These are phyloP conservation scores for Simalia tracyae DNA, from an alignment of 2,797 vertebrate genomes.

Conservation along the genomic window DNA sequence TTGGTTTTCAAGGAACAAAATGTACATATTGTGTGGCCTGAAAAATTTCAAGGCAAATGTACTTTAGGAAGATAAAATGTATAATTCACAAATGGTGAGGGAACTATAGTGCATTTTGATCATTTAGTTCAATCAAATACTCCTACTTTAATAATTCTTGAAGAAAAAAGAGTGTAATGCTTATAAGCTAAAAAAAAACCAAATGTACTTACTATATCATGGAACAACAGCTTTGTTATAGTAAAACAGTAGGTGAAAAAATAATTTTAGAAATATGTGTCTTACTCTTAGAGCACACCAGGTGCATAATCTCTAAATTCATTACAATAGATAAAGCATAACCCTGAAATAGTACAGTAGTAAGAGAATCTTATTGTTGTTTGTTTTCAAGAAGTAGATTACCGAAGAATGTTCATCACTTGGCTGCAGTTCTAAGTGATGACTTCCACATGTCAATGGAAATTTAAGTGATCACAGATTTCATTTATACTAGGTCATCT, in stretches of 20 bases:
- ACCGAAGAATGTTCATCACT: neutral
- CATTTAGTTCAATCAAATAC: slow-evolving; percentile 14
- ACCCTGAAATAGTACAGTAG: slow-evolving; percentile 43
- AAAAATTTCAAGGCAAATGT: neutral
- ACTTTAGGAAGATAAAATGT: slow-evolving; percentile 28
- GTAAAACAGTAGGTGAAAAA: slow-evolving; percentile 52
- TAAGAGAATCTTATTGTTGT: slow-evolving; percentile 18
- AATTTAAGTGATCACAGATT: neutral
- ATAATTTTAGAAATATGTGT: slow-evolving; percentile 66
- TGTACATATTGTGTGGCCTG: neutral
- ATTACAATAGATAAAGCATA: slow-evolving; percentile 58
- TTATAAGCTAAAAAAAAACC: slow-evolving; percentile 37
- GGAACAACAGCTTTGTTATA: slow-evolving; percentile 43
- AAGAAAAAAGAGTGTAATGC: slow-evolving; percentile 16
- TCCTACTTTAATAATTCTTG: slow-evolving; percentile 6
- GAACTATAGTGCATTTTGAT: neutral
- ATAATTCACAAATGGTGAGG: neutral
- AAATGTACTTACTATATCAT: slow-evolving; percentile 46
- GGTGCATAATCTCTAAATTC: slow-evolving; percentile 74
- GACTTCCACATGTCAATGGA: neutral
- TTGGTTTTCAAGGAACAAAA: neutral
- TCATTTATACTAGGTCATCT: neutral
- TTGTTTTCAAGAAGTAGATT: neutral
- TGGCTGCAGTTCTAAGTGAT: neutral
- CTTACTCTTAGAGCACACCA: slow-evolving; percentile 75